Percentiles rank a stretch among this genome's conserved stretches.
Conservation (phyloP, 2,888 invertebrate genomes). For the Sminthurinus aureus region DNA sequence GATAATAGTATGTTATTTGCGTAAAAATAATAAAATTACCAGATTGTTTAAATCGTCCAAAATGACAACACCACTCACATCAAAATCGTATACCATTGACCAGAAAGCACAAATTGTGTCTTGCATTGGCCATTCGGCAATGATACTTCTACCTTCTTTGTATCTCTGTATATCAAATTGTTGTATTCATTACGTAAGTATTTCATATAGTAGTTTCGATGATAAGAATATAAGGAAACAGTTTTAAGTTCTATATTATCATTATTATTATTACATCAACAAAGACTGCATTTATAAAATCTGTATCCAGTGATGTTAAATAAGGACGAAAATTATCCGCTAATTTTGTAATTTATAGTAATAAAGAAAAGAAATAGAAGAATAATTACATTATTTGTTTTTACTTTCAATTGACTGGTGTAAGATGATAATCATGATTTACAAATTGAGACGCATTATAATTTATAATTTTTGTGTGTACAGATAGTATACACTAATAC, state of each 20-base stretch:
- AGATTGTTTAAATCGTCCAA: conserved; percentile 75
- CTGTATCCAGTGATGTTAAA: conserved; percentile 76
- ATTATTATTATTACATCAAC: conserved; percentile 71
- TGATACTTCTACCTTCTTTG: conserved; percentile 89
- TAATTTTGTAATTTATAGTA: conserved; percentile 1
- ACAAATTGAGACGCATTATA: too few species aligned
- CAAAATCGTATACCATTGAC: conserved; percentile 93
- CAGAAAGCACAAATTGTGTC: conserved; percentile 95
- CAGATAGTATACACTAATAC: not conserved
- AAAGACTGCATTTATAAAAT: conserved; percentile 98
- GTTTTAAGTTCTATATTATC: not conserved
- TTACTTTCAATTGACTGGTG: not conserved
- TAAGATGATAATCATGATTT: not conserved
- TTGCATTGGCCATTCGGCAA: conserved; percentile 97
- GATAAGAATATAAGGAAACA: not conserved
- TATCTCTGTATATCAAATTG: conserved; percentile 76
- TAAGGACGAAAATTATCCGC: conserved; percentile 94
- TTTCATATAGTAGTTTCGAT: not conserved
- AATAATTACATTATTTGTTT: not conserved
- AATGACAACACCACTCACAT: conserved; percentile 94
- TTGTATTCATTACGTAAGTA: not conserved
- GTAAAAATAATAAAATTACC: conserved; percentile 65
- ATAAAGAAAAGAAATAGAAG: not conserved
- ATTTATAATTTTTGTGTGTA: too few species aligned
- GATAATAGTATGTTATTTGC: too few species aligned